These are phyloP conservation scores for Ivindomyrus marchei DNA, from an alignment of 2,113 vertebrate species.

Conservation along the genomic window DNA sequence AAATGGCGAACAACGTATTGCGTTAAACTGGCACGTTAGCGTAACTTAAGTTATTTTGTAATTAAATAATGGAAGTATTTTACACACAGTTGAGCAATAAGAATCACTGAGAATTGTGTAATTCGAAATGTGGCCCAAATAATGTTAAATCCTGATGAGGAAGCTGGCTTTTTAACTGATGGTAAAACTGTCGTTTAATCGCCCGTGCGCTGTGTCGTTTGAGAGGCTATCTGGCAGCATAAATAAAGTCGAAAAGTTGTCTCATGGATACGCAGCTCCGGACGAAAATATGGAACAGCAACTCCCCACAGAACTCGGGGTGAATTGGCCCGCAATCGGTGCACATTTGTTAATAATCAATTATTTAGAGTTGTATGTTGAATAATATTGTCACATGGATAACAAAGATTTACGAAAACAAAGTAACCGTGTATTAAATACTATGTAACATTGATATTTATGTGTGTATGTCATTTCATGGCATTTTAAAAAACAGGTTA, in stretches of 20 bases:
- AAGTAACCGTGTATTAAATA: not conserved
- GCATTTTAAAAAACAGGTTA: not conserved
- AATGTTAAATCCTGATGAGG: not conserved
- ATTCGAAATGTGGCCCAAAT: not conserved
- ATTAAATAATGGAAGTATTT: not conserved
- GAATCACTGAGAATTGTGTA: not conserved
- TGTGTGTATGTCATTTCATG: not conserved
- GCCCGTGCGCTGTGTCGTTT: not conserved
- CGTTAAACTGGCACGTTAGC: not conserved
- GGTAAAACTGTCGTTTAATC: not conserved
- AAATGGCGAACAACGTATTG: not conserved
- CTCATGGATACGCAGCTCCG: not conserved
- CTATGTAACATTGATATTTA: not conserved
- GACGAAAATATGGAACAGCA: not conserved
- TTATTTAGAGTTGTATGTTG: not conserved
- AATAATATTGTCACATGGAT: not conserved
- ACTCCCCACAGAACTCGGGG: not conserved
- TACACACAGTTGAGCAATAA: not conserved
- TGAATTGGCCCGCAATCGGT: not conserved
- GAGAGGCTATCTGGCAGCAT: not conserved
- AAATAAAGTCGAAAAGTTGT: not conserved
- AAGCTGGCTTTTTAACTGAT: not conserved
- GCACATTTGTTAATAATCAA: not conserved
- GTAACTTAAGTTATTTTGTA: not conserved
- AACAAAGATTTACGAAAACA: not conserved